phyloP scores from a whole-genome alignment of 1,140 invertebrate species.

The Ooceraea biroi region DNA sequence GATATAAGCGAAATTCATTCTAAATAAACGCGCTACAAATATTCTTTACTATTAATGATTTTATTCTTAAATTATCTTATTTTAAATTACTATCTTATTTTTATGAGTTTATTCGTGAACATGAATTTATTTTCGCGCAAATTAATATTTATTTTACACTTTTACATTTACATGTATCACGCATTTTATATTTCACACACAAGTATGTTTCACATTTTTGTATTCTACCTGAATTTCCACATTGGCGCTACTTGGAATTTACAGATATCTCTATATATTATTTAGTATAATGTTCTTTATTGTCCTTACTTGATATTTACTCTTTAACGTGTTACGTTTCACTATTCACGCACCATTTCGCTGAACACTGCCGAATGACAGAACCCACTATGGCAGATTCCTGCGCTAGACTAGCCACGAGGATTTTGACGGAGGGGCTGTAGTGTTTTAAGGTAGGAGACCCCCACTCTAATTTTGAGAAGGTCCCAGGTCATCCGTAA shows the following conservation, averaged over 20 bases:
- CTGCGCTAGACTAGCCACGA: background rate
- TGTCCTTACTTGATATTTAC: background rate
- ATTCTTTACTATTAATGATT: background rate
- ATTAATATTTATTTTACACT: background rate
- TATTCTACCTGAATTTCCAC: background rate
- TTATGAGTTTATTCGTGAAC: too few relatives aligned
- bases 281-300: background rate
- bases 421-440: conserved; percentile 22
- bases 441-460: conserved; percentile 51
- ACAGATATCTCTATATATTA: too few relatives aligned
- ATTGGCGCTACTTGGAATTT: too few relatives aligned
- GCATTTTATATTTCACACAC: background rate
- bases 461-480: conserved; percentile 40
- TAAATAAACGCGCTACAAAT: background rate
- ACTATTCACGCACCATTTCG: background rate
- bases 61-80: background rate
- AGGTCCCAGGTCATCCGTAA: conserved; percentile 49
- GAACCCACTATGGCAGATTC: conserved; percentile 9
- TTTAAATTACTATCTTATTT: too few relatives aligned
- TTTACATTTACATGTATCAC: background rate
- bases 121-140: background rate
- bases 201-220: background rate
- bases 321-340: conserved; percentile 4
- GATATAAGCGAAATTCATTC: background rate
- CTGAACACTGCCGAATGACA: conserved; percentile 14